Percentiles rank a stretch among this genome's conserved stretches.
Conservation (phyloP, 1,140 invertebrate genomes). For the Drepana arcuata region DNA sequence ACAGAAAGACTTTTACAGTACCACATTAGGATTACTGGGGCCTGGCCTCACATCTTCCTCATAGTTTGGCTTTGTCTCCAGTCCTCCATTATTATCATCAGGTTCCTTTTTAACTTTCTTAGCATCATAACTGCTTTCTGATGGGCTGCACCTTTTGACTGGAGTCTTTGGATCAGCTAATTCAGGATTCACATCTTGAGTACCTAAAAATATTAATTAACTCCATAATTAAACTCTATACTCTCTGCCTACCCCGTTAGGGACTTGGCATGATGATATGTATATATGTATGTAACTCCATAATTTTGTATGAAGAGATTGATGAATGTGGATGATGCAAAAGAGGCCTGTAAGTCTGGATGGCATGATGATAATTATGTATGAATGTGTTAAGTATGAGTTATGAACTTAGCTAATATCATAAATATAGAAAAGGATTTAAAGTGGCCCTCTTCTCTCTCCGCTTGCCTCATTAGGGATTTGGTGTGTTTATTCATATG, state of each 20-base stretch:
- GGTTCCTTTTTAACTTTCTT: constrained; percentile 12
- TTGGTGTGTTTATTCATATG: too few relatives aligned
- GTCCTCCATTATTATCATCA: neutral
- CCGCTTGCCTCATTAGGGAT: too few relatives aligned
- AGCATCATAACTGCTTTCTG: neutral
- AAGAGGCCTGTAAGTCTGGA: too few relatives aligned
- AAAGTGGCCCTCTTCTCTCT: too few relatives aligned
- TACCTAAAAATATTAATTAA: neutral
- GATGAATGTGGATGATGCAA: too few relatives aligned
- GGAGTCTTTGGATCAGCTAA: neutral
- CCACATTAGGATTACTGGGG: neutral
- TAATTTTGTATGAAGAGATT: too few relatives aligned
- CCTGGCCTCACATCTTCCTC: neutral
- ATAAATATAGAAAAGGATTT: too few relatives aligned
- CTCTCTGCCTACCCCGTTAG: too few relatives aligned
- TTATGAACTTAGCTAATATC: too few relatives aligned
- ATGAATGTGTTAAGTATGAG: too few relatives aligned
- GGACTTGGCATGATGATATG: neutral
- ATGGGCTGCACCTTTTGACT: neutral
- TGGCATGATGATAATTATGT: too few relatives aligned
- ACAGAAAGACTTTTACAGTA: neutral
- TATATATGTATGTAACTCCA: neutral
- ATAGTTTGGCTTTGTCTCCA: neutral
- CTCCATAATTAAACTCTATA: too few relatives aligned
- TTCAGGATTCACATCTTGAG: neutral